Base-by-base conservation (phyloP, 2,888 invertebrate species). In the Tortricodes alternella region DNA sequence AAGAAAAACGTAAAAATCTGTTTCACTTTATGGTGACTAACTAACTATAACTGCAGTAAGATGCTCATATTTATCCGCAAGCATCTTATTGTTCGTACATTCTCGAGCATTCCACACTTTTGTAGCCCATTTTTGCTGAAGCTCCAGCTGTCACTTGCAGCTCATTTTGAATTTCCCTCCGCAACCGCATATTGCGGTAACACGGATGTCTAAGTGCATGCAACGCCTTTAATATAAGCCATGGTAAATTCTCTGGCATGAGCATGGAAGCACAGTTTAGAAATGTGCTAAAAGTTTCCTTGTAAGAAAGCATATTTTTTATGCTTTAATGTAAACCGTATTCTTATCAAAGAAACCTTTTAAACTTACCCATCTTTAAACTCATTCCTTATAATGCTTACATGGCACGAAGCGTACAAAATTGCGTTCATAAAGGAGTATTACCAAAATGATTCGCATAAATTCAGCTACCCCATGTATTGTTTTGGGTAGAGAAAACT, bases 151-250 rank as follows among this genome's bases (percentile, higher is more conserved):
- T 78, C 79, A 78, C 73, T 73, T 71, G 76, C 80, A 78, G 73
- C 73, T 77, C 76, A 79, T 76, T 80, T 78, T 73, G 75, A 73
- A 78, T 78, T 78, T 76, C 68, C 73, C 69, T 57, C 71, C 63
- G 50, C 66, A 63, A 64, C 67, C 62, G 65, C 71, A 69, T 71
- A 67, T 67, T 68, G 63, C 64, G 60, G 61, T 44, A 16, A 43
- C 35, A 49, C 61, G 29, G 37, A 51, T 64, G 65, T 57, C 11
- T 62, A 60, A 38, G 57, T 41, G 38, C 38, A 46, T 46, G 59
- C 55, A 60, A 62, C 48, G 37, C 37, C 27, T 29, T 7, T 18
- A 16, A 52, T 35, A 51, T 34, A 16, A 23, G 32, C 15, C 1
- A 24, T 27, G 27, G n/a, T 39, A 21, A 18, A 19, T 38, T 18